phyloP scores from a whole-genome alignment of 2,113 vertebrate genomes.

The Anseranas semipalmata region DNA sequence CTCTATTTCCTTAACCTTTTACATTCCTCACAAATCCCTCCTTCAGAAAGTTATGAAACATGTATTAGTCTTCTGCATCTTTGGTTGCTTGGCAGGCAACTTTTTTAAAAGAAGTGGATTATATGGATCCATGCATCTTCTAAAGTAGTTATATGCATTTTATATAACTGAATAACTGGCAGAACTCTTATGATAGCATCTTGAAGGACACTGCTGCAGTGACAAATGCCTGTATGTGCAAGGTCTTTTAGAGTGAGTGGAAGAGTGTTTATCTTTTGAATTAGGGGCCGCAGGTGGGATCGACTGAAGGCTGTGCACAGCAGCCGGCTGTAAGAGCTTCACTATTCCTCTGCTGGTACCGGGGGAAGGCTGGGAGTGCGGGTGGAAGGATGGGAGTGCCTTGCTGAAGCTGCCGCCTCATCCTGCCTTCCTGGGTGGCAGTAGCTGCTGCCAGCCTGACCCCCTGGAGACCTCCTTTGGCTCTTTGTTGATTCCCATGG shows the following conservation, averaged over 20 bases:
- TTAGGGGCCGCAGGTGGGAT: background rate
- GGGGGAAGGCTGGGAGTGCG: fast-evolving
- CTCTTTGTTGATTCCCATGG: background rate
- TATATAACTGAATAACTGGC: background rate
- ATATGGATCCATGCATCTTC: background rate
- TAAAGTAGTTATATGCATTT: background rate
- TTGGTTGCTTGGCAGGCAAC: background rate
- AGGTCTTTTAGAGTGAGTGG: fast-evolving
- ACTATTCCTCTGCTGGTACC: background rate
- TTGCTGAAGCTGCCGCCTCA: fast-evolving
- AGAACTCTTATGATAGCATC: background rate
- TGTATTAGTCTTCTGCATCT: background rate
- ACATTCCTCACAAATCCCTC: background rate
- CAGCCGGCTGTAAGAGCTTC: background rate
- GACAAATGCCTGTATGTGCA: background rate
- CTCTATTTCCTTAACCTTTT: background rate
- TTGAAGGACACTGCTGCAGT: fast-evolving
- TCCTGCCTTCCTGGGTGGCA: background rate
- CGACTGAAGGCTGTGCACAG: background rate
- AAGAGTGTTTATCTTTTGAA: background rate
- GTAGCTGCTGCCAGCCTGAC: background rate
- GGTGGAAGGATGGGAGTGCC: background rate
- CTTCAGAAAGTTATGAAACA: background rate
- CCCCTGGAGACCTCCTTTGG: background rate
- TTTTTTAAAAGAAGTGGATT: background rate